Base-by-base conservation (phyloP, 2,113 vertebrate species). In the Myotis yumanensis region DNA sequence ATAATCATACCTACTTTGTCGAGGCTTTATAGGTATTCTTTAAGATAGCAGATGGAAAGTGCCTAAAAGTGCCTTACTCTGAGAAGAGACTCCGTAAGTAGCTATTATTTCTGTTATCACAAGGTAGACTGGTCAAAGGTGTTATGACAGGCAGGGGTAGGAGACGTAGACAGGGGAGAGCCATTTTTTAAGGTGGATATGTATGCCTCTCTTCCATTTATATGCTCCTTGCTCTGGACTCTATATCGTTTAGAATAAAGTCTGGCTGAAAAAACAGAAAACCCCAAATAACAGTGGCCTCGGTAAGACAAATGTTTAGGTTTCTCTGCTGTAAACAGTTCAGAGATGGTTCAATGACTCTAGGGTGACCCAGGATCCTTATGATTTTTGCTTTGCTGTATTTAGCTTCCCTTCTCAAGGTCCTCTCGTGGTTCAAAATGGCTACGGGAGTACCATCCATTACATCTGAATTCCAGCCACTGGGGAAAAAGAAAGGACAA, bases 241-340 rank as follows among this genome's bases (percentile, higher is more conserved):
- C 20, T 7, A 11, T 46, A 25, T n/a, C 2, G 35, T 81, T 88
- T 73, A 91, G n/a, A 91, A 85, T 68, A 85, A 88, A 14, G 4
- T 81, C 75, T 66, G 48, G 66, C 51, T 30, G 10, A 62, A 81
- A 43, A 46, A 73, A 72, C 25, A 86, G 46, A 64, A 83, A 86
- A 82, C 4, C 30, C 17, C 15, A 46, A 66, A 48, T 37, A 84
- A 32, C 5, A 20, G 37, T 77, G 17, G 69, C 28, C 40, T 72
- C 73, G 68, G 40, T 25, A 72, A 68, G 5, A 25, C 4, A 62
- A 43, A 23, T 28, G 30, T 35, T 43, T 52, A 72, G 14, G 12
- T 79, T 37, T 71, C 69, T 82, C 64, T 22, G 8, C 48, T 68
- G 23, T 46, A 64, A 86, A 51, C 54, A 64, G 4, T 48, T 85